A percentile compares a stretch with the other conserved stretches of the same genome.
phyloP scores from a whole-genome alignment of 2,797 vertebrate genomes.

The Gymnocypris eckloni region DNA sequence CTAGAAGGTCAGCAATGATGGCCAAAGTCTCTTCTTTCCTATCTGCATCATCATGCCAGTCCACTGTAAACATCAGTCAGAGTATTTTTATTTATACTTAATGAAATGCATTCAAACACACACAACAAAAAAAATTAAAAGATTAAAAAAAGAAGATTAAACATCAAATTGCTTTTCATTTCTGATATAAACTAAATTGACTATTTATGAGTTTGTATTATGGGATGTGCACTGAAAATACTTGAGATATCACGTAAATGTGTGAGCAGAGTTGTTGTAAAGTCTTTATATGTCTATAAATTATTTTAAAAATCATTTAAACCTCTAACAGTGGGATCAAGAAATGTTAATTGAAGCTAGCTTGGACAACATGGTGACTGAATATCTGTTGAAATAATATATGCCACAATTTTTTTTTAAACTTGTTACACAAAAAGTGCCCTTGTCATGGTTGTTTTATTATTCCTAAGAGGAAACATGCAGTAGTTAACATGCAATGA shows the following conservation, averaged over 20 bases:
- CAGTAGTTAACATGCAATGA: conserved; percentile 45
- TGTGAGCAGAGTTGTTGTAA: not conserved
- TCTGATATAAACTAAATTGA: not conserved
- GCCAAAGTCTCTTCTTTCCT: conserved; percentile 92
- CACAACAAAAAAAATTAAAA: too few species aligned
- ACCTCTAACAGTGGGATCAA: not conserved
- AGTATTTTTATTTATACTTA: conserved; percentile 51
- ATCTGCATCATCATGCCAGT: conserved; percentile 90
- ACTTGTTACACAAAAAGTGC: not conserved
- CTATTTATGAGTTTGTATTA: not conserved
- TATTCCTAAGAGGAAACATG: conserved; percentile 21
- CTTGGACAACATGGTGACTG: not conserved
- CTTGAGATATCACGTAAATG: not conserved
- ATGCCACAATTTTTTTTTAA: not conserved
- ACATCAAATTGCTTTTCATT: not conserved
- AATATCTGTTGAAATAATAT: not conserved
- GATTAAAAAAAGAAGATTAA: not conserved
- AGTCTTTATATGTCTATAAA: not conserved
- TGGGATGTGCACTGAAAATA: not conserved
- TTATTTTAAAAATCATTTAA: not conserved
- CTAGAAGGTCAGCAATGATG: conserved; percentile 94
- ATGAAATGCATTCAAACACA: conserved; percentile 23
- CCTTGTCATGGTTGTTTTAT: not conserved
- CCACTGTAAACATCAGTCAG: conserved; percentile 73
- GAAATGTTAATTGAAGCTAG: not conserved